phyloP scores from a whole-genome alignment of 2,113 vertebrate genomes.

The Speoplatyrhinus poulsoni region DNA sequence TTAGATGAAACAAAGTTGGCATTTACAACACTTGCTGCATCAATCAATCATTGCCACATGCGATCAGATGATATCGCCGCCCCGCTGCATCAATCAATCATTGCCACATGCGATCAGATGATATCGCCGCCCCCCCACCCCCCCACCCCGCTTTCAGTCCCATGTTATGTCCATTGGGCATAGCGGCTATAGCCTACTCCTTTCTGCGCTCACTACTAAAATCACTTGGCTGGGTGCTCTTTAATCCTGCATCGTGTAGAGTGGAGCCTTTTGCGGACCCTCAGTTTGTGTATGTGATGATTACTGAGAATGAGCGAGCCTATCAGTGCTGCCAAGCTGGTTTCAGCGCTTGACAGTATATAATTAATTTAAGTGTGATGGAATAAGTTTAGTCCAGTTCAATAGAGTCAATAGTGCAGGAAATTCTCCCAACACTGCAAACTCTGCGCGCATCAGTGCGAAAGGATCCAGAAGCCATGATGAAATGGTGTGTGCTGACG shows the following conservation, averaged over 20 bases:
- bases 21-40: too few relatives aligned
- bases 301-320: not conserved
- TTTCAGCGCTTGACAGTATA: not conserved
- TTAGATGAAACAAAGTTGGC: too few relatives aligned
- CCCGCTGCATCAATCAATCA: too few relatives aligned
- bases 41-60: too few relatives aligned
- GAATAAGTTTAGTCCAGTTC: not conserved
- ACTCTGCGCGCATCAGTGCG: not conserved
- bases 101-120: too few relatives aligned
- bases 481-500: not conserved
- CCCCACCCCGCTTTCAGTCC: not conserved
- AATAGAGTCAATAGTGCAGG: not conserved
- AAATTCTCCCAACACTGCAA: not conserved
- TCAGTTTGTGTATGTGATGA: too few relatives aligned
- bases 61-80: too few relatives aligned
- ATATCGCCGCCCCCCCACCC: too few relatives aligned
- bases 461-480: not conserved
- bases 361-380: not conserved
- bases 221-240: slow-evolving; percentile 19
- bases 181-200: not conserved
- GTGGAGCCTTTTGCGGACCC: slow-evolving; percentile 1
- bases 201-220: not conserved
- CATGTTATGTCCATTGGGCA: not conserved
- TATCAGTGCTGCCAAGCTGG: slow-evolving; percentile 16
- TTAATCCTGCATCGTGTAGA: slow-evolving; percentile 36